Evolutionary conservation across 64 coral and sea anemone species (phyloP).

Genomic region (Astreopora myriophthalma): DNA sequence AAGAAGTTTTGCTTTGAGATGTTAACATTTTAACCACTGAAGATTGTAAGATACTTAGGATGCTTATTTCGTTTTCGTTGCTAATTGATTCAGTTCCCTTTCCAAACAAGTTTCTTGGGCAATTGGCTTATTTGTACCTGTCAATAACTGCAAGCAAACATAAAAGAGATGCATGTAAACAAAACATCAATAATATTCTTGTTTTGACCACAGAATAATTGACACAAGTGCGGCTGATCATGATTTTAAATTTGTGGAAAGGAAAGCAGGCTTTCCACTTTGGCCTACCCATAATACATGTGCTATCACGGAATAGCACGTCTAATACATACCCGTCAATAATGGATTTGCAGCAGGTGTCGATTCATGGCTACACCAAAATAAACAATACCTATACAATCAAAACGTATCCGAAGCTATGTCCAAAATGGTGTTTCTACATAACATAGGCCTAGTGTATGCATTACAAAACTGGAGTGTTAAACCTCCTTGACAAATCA

Average conservation of each 20-base stretch:
- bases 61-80: too few relatives aligned
- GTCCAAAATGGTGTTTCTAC: too few relatives aligned
- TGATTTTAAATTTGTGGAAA: not conserved
- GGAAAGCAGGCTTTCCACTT: not conserved
- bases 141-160: not conserved
- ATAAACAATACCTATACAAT: not conserved
- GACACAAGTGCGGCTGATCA: not conserved
- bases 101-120: not conserved
- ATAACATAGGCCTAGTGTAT: too few relatives aligned
- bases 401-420: not conserved
- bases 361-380: not conserved
- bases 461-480: too few relatives aligned
- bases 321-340: not conserved
- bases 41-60: too few relatives aligned
- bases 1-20: too few relatives aligned
- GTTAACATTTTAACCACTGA: too few relatives aligned
- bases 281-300: not conserved
- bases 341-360: not conserved
- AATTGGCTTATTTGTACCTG: not conserved
- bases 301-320: not conserved
- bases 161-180: not conserved
- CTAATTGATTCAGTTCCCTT: too few relatives aligned
- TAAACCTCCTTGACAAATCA: too few relatives aligned
- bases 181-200: not conserved
- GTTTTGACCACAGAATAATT: not conserved